Evolutionary conservation across 30 jellyfish, hydroid and myxozoan genomes (phyloP), one percentile per base, ranked within the genome.

Genomic region (Cassiopea andromeda): DNA sequence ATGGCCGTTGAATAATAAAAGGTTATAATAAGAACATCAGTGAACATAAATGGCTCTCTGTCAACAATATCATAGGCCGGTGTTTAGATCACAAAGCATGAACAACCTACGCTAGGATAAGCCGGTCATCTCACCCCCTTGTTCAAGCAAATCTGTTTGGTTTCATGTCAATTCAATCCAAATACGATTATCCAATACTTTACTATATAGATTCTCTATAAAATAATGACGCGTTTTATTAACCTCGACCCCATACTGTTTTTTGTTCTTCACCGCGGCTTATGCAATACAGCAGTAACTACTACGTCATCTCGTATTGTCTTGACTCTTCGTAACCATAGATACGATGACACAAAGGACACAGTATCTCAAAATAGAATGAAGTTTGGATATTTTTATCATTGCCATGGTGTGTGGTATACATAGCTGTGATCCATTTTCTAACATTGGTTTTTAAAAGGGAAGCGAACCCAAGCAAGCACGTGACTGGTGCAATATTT

Each of bases 201-300:
- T 15, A 70, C 6, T 3, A 2, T 2, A 27, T 50, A 50, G 9
- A 50, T 5, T 5, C 5, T 2, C 9, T 9, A 70, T 43, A 38
- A 9, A 70, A 61, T 3, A 70, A 43, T 70, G 79, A 70, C 48
- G 79, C 38, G 6, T 12, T 19, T 43, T 49, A 18, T 70, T 18
- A 27, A 70, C 57, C 49, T 70, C 79, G 79, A 70, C 79, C 79
- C 79, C 49, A 27, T 70, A 38, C 79, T 70, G 57, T 70, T 54
- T 19, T 15, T 70, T 70, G 79, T 70, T 70, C 79, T 19, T 7
- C 19, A 5, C 79, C 57, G 79, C 49, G 8, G 48, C 73, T 61
- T 61, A 14, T 61, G 73, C 43, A 61, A 61, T 61, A 8, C 43
- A 61, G 14, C 43, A 2, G 19, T 1, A 17, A 3, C 73, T 61